phyloP scores from a whole-genome alignment of 2,797 vertebrate species.

The Petrocephalus sullivani region DNA sequence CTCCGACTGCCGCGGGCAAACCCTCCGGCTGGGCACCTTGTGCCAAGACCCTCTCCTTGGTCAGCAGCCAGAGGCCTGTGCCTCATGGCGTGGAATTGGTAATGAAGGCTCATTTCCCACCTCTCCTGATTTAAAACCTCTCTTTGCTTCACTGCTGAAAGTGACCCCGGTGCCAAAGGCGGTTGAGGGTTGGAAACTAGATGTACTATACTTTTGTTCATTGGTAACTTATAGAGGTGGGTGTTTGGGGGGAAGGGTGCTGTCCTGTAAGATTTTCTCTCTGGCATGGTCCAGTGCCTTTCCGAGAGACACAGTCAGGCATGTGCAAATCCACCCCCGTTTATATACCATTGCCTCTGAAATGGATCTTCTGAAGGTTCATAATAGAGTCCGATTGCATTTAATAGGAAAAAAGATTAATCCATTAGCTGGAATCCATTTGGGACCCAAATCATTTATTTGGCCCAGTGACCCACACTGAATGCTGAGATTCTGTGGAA shows the following conservation, averaged over 20 bases:
- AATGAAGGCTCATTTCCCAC: constrained; percentile 27
- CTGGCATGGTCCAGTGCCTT: constrained; percentile 25
- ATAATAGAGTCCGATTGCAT: constrained; percentile 46
- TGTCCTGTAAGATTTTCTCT: constrained; percentile 19
- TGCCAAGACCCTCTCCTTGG: constrained; percentile 60
- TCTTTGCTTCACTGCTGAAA: constrained; percentile 25
- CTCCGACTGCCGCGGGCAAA: constrained; percentile 65
- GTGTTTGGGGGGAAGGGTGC: neutral
- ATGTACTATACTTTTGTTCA: neutral
- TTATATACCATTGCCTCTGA: constrained; percentile 27
- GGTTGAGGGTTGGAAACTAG: constrained; percentile 18
- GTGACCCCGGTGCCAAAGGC: constrained; percentile 27
- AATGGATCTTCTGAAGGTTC: constrained; percentile 35
- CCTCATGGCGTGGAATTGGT: constrained; percentile 22
- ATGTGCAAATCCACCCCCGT: constrained; percentile 31
- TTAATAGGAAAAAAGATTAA: constrained; percentile 48
- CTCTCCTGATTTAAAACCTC: constrained; percentile 12
- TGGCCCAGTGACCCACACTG: constrained; percentile 45
- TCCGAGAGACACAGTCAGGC: constrained; percentile 26
- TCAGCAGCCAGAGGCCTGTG: constrained; percentile 52
- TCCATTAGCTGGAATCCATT: constrained; percentile 38
- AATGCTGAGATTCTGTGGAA: constrained; percentile 29
- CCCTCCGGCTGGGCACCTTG: constrained; percentile 64
- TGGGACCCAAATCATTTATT: constrained; percentile 45
- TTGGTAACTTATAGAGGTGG: neutral